These are phyloP conservation scores for Aphelocoma californica DNA, from an alignment of 2,797 vertebrate genomes.

Conservation along the genomic window DNA sequence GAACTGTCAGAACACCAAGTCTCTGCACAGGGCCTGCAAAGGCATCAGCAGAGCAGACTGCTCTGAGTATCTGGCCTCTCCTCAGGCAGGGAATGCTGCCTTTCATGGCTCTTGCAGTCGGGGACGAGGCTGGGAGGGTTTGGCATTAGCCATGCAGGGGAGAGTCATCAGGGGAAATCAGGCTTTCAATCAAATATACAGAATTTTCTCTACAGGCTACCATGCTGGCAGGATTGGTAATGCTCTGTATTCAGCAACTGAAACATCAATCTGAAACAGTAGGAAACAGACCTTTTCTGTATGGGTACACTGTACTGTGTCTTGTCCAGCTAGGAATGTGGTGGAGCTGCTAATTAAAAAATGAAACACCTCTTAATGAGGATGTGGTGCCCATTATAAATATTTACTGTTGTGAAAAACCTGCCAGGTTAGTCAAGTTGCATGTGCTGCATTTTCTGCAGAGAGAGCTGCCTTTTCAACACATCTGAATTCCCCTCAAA, in stretches of 20 bases:
- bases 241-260: neutral
- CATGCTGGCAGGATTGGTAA: neutral
- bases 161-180: neutral
- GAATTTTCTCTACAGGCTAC: neutral
- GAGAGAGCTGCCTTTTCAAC: neutral
- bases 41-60: neutral
- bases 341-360: neutral
- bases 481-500: neutral
- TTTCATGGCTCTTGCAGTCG: neutral
- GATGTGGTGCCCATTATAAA: neutral
- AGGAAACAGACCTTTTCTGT: neutral
- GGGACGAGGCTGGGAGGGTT: neutral
- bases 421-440: neutral
- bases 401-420: neutral
- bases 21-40: neutral
- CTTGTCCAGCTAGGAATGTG: neutral
- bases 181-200: neutral
- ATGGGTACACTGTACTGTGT: neutral
- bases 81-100: neutral
- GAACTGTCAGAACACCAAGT: neutral
- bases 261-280: neutral
- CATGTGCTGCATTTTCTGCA: neutral
- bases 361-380: neutral
- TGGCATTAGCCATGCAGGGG: constrained; percentile 29
- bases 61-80: neutral